phyloP scores from a whole-genome alignment of 2,113 vertebrate genomes.

The Ameiurus melas region DNA sequence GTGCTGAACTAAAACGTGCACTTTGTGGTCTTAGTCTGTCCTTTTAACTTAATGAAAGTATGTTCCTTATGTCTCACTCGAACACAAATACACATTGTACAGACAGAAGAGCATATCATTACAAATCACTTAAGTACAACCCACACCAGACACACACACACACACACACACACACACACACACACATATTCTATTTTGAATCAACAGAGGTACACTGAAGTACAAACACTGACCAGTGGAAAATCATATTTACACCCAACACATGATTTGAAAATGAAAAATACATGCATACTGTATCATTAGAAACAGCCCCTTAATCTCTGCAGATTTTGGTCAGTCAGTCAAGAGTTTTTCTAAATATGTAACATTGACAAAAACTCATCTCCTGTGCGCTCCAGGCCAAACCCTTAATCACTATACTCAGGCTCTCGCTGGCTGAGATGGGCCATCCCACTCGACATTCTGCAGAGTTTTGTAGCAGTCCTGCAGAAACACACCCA shows the following conservation, averaged over 20 bases:
- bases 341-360: conserved; percentile 18
- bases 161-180: conserved; percentile 41
- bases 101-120: conserved; percentile 57
- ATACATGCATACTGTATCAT: not conserved
- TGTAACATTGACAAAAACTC: conserved; percentile 17
- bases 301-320: conserved; percentile 20
- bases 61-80: conserved; percentile 50
- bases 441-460: not conserved
- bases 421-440: conserved; percentile 9
- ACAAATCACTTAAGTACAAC: conserved; percentile 55
- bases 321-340: not conserved
- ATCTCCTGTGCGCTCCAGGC: not conserved
- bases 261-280: conserved; percentile 18
- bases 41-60: conserved; percentile 57
- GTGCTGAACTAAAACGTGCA: conserved; percentile 45
- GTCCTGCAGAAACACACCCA: conserved; percentile 31
- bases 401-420: conserved; percentile 33
- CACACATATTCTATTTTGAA: conserved; percentile 32
- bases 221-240: conserved; percentile 18
- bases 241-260: conserved; percentile 36
- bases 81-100: conserved; percentile 56
- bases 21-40: conserved; percentile 47
- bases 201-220: conserved; percentile 6
- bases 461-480: conserved; percentile 20
- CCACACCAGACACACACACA: conserved; percentile 35